Conservation (phyloP, 2,888 invertebrate species). For the Tachina fera region DNA sequence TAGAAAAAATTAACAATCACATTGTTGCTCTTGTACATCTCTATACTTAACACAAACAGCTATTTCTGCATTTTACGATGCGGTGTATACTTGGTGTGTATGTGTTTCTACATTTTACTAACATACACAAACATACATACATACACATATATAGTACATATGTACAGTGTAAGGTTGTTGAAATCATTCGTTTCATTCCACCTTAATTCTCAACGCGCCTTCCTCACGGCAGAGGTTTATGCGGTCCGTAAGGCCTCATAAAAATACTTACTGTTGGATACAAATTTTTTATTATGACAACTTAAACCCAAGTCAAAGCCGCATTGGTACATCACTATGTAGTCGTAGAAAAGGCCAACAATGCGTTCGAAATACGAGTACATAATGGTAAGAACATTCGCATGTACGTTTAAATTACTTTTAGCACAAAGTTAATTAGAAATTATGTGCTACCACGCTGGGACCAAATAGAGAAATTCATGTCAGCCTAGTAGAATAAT, state of each 20-base stretch:
- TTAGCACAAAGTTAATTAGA: slow-evolving; percentile 73
- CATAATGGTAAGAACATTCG: slow-evolving; percentile 33
- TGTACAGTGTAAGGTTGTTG: slow-evolving; percentile 52
- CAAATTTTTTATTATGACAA: slow-evolving; percentile 60
- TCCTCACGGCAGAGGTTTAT: slow-evolving; percentile 50
- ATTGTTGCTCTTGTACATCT: slow-evolving; percentile 2
- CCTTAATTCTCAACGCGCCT: slow-evolving; percentile 19
- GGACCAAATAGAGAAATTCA: slow-evolving; percentile 7
- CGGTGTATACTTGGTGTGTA: background rate
- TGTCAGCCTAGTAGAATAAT: background rate
- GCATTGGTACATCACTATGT: slow-evolving; percentile 32
- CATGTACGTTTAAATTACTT: slow-evolving; percentile 64
- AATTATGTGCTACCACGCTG: slow-evolving; percentile 70
- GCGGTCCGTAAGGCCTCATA: slow-evolving; percentile 69
- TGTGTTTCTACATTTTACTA: background rate
- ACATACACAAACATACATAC: background rate
- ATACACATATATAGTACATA: background rate
- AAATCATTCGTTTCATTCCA: slow-evolving; percentile 33
- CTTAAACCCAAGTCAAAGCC: slow-evolving; percentile 46
- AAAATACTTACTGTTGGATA: slow-evolving; percentile 57
- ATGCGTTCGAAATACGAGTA: slow-evolving; percentile 34
- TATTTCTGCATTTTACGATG: slow-evolving; percentile 13
- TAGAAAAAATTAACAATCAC: slow-evolving; percentile 29
- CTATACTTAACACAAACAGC: background rate
- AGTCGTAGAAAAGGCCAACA: slow-evolving; percentile 27